A percentile compares a stretch with the other conserved stretches of the same genome.
Conservation (phyloP, 2,797 vertebrate species). For the Takifugu ocellatus region DNA sequence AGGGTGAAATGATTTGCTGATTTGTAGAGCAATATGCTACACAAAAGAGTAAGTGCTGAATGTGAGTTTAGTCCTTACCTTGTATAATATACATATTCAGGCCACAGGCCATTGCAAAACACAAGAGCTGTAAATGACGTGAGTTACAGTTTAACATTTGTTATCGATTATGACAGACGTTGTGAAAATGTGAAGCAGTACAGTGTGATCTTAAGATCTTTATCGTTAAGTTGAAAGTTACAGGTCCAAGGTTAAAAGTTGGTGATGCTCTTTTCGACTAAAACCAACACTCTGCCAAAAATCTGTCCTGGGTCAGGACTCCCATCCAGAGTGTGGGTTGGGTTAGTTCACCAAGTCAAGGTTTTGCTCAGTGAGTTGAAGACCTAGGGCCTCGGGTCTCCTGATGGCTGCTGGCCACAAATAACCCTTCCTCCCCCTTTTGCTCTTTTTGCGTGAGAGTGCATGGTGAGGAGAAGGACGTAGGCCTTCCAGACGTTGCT, state of each 20-base stretch:
- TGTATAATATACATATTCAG: too few relatives aligned
- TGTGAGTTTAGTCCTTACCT: too few relatives aligned
- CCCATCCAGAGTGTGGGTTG: conserved; percentile 70
- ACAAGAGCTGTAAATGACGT: too few relatives aligned
- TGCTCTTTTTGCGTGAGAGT: conserved; percentile 33
- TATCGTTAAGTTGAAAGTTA: conserved; percentile 63
- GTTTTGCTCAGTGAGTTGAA: conserved; percentile 61
- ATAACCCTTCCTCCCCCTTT: conserved; percentile 49
- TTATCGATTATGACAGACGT: conserved; percentile 65
- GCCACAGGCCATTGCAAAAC: too few relatives aligned
- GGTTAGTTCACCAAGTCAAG: conserved; percentile 65
- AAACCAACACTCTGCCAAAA: conserved; percentile 68
- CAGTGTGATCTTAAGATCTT: conserved; percentile 62
- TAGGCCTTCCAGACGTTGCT: conserved; percentile 50
- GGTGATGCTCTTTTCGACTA: conserved; percentile 52
- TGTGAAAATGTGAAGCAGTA: conserved; percentile 58
- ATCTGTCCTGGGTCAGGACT: conserved; percentile 67
- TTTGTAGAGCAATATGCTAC: too few relatives aligned
- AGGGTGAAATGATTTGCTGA: too few relatives aligned
- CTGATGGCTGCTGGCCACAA: conserved; percentile 59
- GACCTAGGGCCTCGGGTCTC: conserved; percentile 70
- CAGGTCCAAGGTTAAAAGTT: conserved; percentile 67
- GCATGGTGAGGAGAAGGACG: conserved; percentile 44
- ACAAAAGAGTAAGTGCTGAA: too few relatives aligned
- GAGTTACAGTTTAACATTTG: conserved; percentile 23